Percentiles rank a stretch among this genome's conserved stretches.
phyloP scores from a whole-genome alignment of 2,113 vertebrate genomes.

The Brevimyrus niger region DNA sequence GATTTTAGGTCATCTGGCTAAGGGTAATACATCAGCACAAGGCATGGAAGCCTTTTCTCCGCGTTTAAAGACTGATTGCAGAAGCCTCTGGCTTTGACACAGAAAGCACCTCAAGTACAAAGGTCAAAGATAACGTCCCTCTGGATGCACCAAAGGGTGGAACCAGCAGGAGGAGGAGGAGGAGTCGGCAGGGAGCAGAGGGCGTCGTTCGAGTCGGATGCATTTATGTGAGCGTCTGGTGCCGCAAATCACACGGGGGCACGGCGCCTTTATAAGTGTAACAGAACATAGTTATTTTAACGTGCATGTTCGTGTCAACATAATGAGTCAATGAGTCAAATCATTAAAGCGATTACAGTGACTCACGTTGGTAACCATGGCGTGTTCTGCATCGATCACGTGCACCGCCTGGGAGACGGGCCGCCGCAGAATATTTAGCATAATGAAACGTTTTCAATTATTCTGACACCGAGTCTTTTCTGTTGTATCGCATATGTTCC shows the following conservation, averaged over 20 bases:
- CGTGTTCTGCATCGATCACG: neutral
- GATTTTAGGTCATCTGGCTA: neutral
- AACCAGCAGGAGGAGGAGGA: neutral
- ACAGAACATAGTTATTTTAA: neutral
- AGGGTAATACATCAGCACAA: neutral
- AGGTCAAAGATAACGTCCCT: conserved; percentile 2
- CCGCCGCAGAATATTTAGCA: neutral
- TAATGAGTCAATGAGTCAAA: conserved; percentile 15
- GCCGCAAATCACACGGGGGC: neutral
- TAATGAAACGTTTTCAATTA: neutral
- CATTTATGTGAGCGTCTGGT: no score
- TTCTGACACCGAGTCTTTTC: neutral
- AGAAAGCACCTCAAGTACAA: neutral
- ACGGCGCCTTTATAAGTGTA: neutral
- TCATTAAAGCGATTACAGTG: neutral
- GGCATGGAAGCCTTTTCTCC: neutral
- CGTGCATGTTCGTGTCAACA: neutral
- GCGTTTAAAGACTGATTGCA: neutral
- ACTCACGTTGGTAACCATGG: no score
- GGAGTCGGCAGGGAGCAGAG: no score
- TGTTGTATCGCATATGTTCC: neutral
- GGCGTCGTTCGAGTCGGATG: neutral
- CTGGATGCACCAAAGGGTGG: neutral
- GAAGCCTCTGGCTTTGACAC: neutral
- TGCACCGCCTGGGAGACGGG: no score